Conservation (phyloP, 2,797 vertebrate species). For the Capromys pilorides region DNA sequence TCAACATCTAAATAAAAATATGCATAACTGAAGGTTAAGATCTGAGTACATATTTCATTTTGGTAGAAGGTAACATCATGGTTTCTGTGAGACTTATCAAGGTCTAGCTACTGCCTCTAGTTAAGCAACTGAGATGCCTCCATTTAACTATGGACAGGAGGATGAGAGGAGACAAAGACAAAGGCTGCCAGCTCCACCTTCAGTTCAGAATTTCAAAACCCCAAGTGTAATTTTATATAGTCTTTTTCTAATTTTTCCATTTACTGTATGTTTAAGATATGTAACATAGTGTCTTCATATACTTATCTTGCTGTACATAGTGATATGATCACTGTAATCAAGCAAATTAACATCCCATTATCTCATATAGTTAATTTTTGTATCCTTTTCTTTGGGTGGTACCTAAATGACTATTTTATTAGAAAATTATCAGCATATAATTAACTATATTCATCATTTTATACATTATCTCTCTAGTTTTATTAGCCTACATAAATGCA, state of each 20-base stretch:
- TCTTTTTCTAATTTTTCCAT: neutral
- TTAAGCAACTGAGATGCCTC: neutral
- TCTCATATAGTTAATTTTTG: neutral
- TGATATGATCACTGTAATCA: neutral
- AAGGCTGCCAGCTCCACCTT: neutral
- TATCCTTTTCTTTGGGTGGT: neutral
- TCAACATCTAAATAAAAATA: neutral
- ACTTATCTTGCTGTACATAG: neutral
- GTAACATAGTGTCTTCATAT: neutral
- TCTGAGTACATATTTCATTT: constrained; percentile 17
- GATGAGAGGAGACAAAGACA: neutral
- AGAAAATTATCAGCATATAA: neutral
- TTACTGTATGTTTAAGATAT: neutral
- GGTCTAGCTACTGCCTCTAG: neutral
- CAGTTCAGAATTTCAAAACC: constrained; percentile 14
- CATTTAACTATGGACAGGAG: neutral
- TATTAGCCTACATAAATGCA: neutral
- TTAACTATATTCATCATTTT: neutral
- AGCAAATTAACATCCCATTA: neutral
- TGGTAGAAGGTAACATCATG: neutral
- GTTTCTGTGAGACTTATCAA: neutral
- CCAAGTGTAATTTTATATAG: neutral
- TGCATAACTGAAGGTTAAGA: neutral
- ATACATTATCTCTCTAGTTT: neutral
- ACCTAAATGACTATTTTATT: neutral